These are phyloP conservation scores for Picus viridis DNA, from an alignment of 2,797 vertebrate genomes.

Conservation along the genomic window DNA sequence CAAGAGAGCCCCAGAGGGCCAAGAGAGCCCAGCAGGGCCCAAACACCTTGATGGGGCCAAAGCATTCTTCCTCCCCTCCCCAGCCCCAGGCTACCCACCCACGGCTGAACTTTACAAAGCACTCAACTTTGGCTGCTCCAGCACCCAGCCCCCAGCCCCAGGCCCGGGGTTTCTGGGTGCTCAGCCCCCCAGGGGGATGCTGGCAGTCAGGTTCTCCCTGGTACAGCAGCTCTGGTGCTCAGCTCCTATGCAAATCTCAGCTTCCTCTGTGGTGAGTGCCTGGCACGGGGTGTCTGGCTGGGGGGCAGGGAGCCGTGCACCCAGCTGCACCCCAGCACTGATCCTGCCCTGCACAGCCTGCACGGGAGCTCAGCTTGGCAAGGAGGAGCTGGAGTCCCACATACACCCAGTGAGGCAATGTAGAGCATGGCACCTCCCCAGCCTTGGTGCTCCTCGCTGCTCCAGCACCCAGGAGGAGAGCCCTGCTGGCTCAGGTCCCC, in stretches of 20 bases:
- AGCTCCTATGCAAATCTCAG: not conserved
- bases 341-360: not conserved
- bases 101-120: accelerated
- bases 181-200: not conserved
- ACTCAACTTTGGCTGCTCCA: not conserved
- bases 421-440: accelerated
- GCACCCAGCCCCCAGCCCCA: not conserved
- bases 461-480: not conserved
- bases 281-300: accelerated
- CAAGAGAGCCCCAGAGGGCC: not conserved
- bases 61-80: not conserved
- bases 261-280: not conserved
- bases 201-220: not conserved
- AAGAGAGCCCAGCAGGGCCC: not conserved
- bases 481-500: too few relatives aligned
- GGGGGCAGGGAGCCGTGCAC: not conserved
- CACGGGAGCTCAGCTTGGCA: not conserved
- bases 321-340: not conserved
- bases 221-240: not conserved
- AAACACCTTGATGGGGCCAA: not conserved
- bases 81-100: not conserved
- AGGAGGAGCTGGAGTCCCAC: not conserved
- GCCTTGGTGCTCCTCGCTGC: accelerated
- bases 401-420: accelerated
- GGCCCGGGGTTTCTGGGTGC: not conserved